Base-by-base conservation (phyloP, 2,113 vertebrate species). In the Elanus axillaris region DNA sequence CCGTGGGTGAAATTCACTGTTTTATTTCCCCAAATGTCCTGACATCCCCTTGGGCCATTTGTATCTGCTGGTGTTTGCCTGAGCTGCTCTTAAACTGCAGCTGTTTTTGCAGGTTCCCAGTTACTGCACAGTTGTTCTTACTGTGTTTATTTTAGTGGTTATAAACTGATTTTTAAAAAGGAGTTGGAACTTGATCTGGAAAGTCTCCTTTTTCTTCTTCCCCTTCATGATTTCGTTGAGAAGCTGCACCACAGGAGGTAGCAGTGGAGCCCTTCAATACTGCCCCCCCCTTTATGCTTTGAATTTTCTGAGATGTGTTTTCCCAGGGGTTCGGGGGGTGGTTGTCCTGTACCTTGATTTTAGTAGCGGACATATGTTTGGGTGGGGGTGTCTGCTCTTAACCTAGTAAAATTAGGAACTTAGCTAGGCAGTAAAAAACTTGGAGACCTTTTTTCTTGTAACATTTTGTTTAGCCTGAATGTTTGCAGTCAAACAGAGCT, bases 81-180 rank as follows among this genome's bases (percentile, higher is more conserved):
- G 74, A 92, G 59, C 45, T 92, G 85, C 75, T 88, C 82, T 90
- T 77, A 50, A 88, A 50, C 67, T 93, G 79, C 94, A 95, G 92
- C 90, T 96, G 95, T 31, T 96, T 93, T 50, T 96, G 96, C 90
- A 97, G 96, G 96, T 95, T 96, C 95, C 86, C 72, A 66, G 48
- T 93, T 93, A 90, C 79, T 90, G 95, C 90, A 92, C 72, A 81
- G 91, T 97, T 95, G 94, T 95, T 96, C 92, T 95, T 91, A 86
- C 79, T 81, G 72, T 93, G 92, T 94, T 96, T 95, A 88, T 94
- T 96, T 94, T 96, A 94, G 90, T 94, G 90, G 90, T 92, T 94
- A 93, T 95, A 95, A 94, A 94, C 95, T 60, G 96, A 92, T 96
- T 96, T 96, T 94, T 96, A 80, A 93, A 67, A 95, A 92, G 76